Conservation (phyloP, 2,797 vertebrate genomes). For the Alauda arvensis region DNA sequence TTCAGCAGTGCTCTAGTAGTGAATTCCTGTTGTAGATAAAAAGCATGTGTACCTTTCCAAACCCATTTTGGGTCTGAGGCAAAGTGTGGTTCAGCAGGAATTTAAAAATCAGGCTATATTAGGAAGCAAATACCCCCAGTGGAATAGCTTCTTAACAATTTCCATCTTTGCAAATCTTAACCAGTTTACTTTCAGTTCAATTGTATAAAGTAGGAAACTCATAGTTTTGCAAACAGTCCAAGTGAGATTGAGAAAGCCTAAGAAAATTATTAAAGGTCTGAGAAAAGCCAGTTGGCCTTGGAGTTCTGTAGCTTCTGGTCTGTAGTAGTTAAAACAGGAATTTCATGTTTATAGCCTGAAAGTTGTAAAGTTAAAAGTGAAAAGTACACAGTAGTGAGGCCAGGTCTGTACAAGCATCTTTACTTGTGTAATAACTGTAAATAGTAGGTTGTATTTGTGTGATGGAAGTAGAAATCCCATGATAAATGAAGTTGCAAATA, state of each 20-base stretch:
- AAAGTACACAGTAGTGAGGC: not conserved
- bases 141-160: constrained; percentile 12
- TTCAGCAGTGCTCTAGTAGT: not conserved
- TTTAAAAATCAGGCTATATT: not conserved
- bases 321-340: not conserved
- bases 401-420: not conserved
- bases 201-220: not conserved
- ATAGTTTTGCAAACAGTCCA: not conserved
- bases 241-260: not conserved
- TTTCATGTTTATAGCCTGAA: constrained; percentile 15
- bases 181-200: not conserved
- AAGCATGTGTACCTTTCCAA: not conserved
- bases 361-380: not conserved
- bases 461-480: constrained; percentile 35
- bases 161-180: constrained; percentile 8
- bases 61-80: not conserved
- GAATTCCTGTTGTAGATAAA: not conserved
- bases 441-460: not conserved
- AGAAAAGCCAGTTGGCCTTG: not conserved
- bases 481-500: constrained; percentile 52
- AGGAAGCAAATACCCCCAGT: not conserved
- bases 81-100: not conserved
- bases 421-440: constrained; percentile 13
- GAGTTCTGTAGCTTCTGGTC: not conserved
- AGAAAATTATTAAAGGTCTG: not conserved